Base-by-base conservation (phyloP, 2,888 invertebrate genomes). In the Diaperis boleti region DNA sequence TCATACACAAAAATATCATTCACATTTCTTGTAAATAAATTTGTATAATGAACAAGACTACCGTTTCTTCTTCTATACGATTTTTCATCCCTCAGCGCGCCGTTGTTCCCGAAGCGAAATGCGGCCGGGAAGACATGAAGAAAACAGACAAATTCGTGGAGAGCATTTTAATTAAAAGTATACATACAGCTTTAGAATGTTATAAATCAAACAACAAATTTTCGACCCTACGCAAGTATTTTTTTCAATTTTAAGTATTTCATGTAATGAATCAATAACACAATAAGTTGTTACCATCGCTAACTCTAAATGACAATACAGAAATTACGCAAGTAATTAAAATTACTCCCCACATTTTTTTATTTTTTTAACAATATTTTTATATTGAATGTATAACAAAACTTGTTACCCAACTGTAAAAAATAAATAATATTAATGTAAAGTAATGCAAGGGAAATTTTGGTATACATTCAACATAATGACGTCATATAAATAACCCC, bases 311-410 rank as follows among this genome's bases (percentile, higher is more conserved):
- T n/a, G n/a, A n/a, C n/a, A n/a, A n/a, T n/a, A n/a, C n/a, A n/a
- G n/a, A n/a, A n/a, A n/a, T n/a, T n/a, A n/a, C n/a, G n/a, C n/a
- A n/a, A n/a, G n/a, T n/a, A n/a, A n/a, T n/a, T n/a, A n/a, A n/a
- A n/a, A n/a, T n/a, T n/a, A n/a, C 72, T 62, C 74, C 70, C 67
- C 73, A 69, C 74, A 29, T 62, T 72, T 75, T 73, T 65, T 65
- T 54, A 1, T 37, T 74, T 72, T 74, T 72, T 65, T 74, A 76
- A 76, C 75, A 77, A 77, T 76, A 77, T 77, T 75, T 65, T 64
- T 67, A 10, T 75, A 71, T 72, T 67, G 66, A 42, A 65, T 65
- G 67, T 69, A 69, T 72, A 70, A 67, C 65, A 76, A 75, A 76
- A 77, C 71, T 69, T 74, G 76, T 75, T 77, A 76, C 76, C 76